Percentiles rank a stretch among this genome's conserved stretches.
Evolutionary conservation across 2,888 invertebrate species (phyloP).

Genomic region (Nephrocerus scutellatus): DNA sequence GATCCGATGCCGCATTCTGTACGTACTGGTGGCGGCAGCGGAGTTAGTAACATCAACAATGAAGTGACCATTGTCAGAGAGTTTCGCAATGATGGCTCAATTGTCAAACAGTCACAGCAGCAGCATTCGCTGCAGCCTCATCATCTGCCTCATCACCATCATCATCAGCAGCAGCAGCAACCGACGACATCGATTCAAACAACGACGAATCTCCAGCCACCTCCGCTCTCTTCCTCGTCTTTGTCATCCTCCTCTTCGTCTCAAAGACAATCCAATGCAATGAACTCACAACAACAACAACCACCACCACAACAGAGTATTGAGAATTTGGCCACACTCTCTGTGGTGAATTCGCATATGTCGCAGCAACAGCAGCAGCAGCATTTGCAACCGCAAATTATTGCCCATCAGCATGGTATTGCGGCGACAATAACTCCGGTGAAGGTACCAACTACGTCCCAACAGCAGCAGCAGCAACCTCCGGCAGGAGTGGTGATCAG

Average conservation of each 20-base stretch:
- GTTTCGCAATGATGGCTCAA: slow-evolving; percentile 43
- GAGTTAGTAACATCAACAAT: slow-evolving; percentile 23
- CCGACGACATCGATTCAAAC: slow-evolving; percentile 18
- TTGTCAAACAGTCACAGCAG: slow-evolving; percentile 29
- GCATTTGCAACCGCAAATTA: slow-evolving; percentile 31
- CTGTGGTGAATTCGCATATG: slow-evolving; percentile 56
- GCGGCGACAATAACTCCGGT: slow-evolving; percentile 63
- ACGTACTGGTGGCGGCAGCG: neutral
- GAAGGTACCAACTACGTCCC: slow-evolving; percentile 27
- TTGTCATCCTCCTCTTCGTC: slow-evolving; percentile 8
- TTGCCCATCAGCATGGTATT: slow-evolving; percentile 45
- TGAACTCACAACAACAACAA: slow-evolving; percentile 6
- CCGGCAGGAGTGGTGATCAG: no score
- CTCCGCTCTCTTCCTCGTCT: slow-evolving; percentile 15
- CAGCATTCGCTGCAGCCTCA: slow-evolving; percentile 19
- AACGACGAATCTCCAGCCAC: slow-evolving; percentile 15
- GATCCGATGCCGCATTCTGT: slow-evolving; percentile 5
- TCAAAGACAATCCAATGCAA: no score
- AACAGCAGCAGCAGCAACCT: slow-evolving; percentile 26
- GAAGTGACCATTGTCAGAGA: slow-evolving; percentile 47
- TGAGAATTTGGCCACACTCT: slow-evolving; percentile 59
- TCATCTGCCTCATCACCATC: slow-evolving; percentile 17
- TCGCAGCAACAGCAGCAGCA: slow-evolving; percentile 29
- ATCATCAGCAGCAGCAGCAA: slow-evolving; percentile 13
- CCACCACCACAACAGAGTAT: slow-evolving; percentile 23